Evolutionary conservation across 2,888 invertebrate genomes (phyloP), one percentile per base, ranked within the genome.

Genomic region (Agriotes lineatus): DNA sequence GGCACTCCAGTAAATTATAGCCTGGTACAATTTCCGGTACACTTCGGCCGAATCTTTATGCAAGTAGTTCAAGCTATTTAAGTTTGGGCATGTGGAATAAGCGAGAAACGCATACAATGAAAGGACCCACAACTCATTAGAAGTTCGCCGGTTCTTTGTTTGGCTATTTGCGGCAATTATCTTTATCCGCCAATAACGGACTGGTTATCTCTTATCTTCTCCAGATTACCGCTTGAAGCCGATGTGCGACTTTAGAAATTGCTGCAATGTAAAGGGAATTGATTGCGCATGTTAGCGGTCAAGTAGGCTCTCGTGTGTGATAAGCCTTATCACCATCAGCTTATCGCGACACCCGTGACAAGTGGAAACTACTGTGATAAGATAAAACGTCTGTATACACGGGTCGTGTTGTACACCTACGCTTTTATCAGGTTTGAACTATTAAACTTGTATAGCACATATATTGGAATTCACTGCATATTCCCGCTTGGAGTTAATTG

Each of bases 341-440:
- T 67, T 67, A 70, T 70, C 71, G 59, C 60, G 42, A 58, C 50
- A 59, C 19, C 69, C 60, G 63, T 70, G 70, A 71, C 71, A 71
- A 71, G 67, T 68, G 48, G 64, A 60, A 70, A 71, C 68, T 59
- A 59, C 48, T 71, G 48, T 70, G 70, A 70, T 71, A 71, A 71
- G 71, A 71, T 71, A 61, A 71, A 67, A 64, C 37, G 67, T 60
- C 67, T 59, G 56, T 61, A 58, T 64, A 45, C 68, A 66, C 52
- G 48, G 50, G 60, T 56, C 61, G 69, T 58, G 57, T 54, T 67
- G 20, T 66, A 67, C 67, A 52, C 70, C 66, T 58, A 70, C 62
- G 60, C 65, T 59, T 69, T 58, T 69, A 60, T 64, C 63, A 58
- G 42, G 48, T 45, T 62, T 20, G 37, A 56, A 39, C 56, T 56